Evolutionary conservation across 2,888 invertebrate species (phyloP).

Genomic region (Buathra laborator): DNA sequence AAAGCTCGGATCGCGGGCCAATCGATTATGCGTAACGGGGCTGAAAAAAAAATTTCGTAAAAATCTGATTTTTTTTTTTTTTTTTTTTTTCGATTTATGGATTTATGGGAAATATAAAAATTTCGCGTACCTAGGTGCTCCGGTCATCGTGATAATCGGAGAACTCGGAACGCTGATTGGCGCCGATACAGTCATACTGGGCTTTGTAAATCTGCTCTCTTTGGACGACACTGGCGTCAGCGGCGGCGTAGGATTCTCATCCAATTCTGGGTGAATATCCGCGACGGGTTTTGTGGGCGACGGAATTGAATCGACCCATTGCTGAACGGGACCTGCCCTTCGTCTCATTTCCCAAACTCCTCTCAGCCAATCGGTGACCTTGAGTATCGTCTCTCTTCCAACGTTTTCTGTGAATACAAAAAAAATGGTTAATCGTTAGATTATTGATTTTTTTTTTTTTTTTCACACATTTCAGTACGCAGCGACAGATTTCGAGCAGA

Average conservation of each 20-base stretch:
- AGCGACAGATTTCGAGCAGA: constrained; percentile 39
- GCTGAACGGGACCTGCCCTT: constrained; percentile 89
- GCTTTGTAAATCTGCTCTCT: constrained; percentile 71
- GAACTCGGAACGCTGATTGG: constrained; percentile 80
- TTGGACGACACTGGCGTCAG: constrained; percentile 59
- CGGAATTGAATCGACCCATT: constrained; percentile 91
- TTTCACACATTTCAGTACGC: background rate
- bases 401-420: constrained; percentile 77
- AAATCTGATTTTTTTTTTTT: background rate
- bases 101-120: constrained; percentile 9
- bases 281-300: constrained; percentile 75
- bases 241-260: constrained; percentile 60
- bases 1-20: constrained; percentile 83
- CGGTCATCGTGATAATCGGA: constrained; percentile 76
- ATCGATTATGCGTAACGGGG: constrained; percentile 76
- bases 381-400: constrained; percentile 80
- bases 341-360: constrained; percentile 87
- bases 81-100: background rate
- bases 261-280: constrained; percentile 59
- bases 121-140: constrained; percentile 75
- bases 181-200: constrained; percentile 81
- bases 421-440: background rate
- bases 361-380: constrained; percentile 82
- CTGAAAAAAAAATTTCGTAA: constrained; percentile 58
- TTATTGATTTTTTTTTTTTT: background rate